Base-by-base conservation (phyloP, 2,113 vertebrate species). In the Panthera tigris region DNA sequence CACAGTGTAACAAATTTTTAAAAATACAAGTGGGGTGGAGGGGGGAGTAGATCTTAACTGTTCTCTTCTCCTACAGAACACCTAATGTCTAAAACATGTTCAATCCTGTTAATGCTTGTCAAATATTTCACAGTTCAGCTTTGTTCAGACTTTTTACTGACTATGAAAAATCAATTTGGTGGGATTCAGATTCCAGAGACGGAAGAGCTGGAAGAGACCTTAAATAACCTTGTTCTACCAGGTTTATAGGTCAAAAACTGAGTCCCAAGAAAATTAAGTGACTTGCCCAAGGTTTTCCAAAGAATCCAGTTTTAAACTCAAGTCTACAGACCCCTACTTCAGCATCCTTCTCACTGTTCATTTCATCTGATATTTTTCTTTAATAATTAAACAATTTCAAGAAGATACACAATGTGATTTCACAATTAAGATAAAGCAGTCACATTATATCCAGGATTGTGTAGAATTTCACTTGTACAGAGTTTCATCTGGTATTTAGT, bases 71-170 rank as follows among this genome's bases (percentile, higher is more conserved):
- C 94, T 96, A 48, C 95, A 88, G 96, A 97, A 94, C 61, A 96
- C 63, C 16, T 52, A 95, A 95, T 7, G 78, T 97, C 97, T 97
- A 96, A 98, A 98, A 97, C 94, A 94, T 61, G 55, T 89, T 98
- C 98, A 97, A 96, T 97, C 84, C 68, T 95, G 89, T 97, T 98
- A 97, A 98, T 98, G 93, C 96, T 97, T 97, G 97, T 98, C 97
- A 98, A 98, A 98, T 97, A 95, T 96, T 98, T 98, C 97, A 96
- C 97, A 98, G 93, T 96, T 86, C 83, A 91, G 88, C 96, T 95
- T 95, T 98, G 94, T 97, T 98, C 95, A 89, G 71, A 89, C 83
- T 82, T 97, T 92, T 84, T 66, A 95, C 95, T 96, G 79, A 95
- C 90, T 96, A 96, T 96, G 94, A 97, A 97, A 98, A 97, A 97